phyloP scores from a whole-genome alignment of 2,797 vertebrate species.

The Sus cebifrons region DNA sequence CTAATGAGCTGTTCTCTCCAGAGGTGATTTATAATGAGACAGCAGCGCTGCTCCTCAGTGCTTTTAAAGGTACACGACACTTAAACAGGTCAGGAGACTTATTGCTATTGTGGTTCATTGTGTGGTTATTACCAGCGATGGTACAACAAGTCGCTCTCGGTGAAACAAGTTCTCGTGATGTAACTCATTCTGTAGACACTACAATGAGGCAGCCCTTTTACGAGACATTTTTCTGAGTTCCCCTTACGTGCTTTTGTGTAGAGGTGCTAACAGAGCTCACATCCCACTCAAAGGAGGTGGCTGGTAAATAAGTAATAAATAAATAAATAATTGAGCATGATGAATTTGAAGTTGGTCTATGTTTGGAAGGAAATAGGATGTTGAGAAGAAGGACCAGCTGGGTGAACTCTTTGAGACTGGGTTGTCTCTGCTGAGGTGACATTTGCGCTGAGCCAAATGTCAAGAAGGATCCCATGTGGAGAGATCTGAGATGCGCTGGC shows the following conservation, averaged over 20 bases:
- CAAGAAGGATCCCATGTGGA: too few species aligned
- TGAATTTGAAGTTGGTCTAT: not conserved
- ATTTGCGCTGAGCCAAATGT: not conserved
- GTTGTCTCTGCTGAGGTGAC: not conserved
- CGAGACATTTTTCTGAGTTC: too few species aligned
- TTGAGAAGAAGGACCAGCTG: not conserved
- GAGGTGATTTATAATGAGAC: not conserved
- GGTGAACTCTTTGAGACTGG: too few species aligned
- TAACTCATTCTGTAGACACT: not conserved
- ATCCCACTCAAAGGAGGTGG: not conserved
- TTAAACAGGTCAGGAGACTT: not conserved
- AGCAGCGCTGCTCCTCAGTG: accelerated
- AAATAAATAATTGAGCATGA: not conserved
- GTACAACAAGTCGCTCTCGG: accelerated
- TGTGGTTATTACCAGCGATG: not conserved
- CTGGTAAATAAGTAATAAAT: not conserved
- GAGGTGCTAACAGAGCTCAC: accelerated
- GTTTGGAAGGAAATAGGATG: accelerated
- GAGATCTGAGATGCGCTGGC: not conserved
- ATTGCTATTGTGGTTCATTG: accelerated
- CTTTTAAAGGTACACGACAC: not conserved
- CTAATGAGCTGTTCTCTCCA: constrained; percentile 7
- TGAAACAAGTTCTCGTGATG: not conserved
- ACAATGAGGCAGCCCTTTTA: accelerated
- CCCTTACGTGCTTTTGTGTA: too few species aligned